Base-by-base conservation (phyloP, 2,113 vertebrate genomes). In the Indri indri region DNA sequence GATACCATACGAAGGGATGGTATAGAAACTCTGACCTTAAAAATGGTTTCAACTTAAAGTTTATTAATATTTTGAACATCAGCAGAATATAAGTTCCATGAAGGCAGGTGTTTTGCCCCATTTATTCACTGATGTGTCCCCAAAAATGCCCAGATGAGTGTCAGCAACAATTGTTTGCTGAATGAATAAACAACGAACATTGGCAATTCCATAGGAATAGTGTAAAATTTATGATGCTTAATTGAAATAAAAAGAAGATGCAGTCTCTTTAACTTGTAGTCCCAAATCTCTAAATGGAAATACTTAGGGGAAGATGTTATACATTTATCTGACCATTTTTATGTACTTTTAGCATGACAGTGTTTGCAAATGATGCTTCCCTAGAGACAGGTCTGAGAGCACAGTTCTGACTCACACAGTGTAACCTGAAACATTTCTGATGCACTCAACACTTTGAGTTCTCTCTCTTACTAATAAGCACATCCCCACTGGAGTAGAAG, bases 301-400 rank as follows among this genome's bases (percentile, higher is more conserved):
- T 40, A 94, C 47, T 70, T 52, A 34, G 17, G 34, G 66, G 54
- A 63, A 45, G 40, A 76, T 3, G 32, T 8, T 76, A 63, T 17
- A 3, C 12, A 42, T 54, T 74, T 71, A 84, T 32, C 57, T 47
- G 32, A 59, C 81, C 42, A 37, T 76, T 85, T 88, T 77, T 42
- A 90, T 77, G n/a, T 77, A 61, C 23, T 66, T 88, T 90, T 32
- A 87, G 37, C 61, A 90, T 20, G 90, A 81, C 68, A 16, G 74
- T 54, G 65, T 96, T 93, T 96, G 80, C 50, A 92, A 95, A 92
- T 80, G 83, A 84, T 50, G 83, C 14, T 52, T 84, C 84, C 50
- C 0, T 5, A 50, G 82, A 82, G 86, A 89, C 57, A 59, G 17
- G 25, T 89, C 73, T 74, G 57, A 96, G 27, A 84, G 25, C 52